Evolutionary conservation across 37 sponge, comb jelly and placozoan genomes (phyloP).

Genomic region (Hormiphora californensis): DNA sequence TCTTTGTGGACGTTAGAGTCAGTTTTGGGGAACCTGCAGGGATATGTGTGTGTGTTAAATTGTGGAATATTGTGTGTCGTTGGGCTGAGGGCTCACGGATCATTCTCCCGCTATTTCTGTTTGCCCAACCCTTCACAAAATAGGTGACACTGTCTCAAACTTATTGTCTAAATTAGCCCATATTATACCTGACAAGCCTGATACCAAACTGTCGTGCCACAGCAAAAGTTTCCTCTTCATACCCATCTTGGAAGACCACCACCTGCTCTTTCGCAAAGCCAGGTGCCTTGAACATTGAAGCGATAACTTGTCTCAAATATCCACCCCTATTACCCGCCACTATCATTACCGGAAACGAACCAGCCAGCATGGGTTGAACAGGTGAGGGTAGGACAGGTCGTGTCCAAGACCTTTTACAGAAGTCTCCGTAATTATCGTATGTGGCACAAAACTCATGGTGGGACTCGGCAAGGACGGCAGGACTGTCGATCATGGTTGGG

Average conservation of each 20-base stretch:
- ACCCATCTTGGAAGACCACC: constrained; percentile 34
- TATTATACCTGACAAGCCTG: constrained; percentile 46
- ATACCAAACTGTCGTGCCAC: constrained; percentile 15
- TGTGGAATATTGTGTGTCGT: too few species aligned
- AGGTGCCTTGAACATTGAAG: neutral
- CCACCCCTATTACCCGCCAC: neutral
- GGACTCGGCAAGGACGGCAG: neutral
- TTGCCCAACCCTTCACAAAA: too few species aligned
- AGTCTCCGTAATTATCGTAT: constrained; percentile 21
- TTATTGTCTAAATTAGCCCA: too few species aligned
- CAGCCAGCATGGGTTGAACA: neutral
- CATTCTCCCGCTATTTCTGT: too few species aligned
- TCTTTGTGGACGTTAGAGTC: neutral
- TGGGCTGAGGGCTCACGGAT: too few species aligned
- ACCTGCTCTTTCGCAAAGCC: neutral
- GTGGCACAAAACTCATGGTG: constrained; percentile 25
- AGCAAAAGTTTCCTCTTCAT: neutral
- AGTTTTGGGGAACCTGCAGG: constrained; percentile 39
- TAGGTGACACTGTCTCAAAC: too few species aligned
- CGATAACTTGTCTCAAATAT: neutral
- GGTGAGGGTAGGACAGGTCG: too few species aligned
- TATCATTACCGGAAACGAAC: neutral
- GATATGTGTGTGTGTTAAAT: too few species aligned
- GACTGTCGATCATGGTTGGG: neutral
- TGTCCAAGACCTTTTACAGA: constrained; percentile 11